Evolutionary conservation across 2,797 vertebrate species (phyloP), one percentile per base, ranked within the genome.

Genomic region (Echeneis naucrates): DNA sequence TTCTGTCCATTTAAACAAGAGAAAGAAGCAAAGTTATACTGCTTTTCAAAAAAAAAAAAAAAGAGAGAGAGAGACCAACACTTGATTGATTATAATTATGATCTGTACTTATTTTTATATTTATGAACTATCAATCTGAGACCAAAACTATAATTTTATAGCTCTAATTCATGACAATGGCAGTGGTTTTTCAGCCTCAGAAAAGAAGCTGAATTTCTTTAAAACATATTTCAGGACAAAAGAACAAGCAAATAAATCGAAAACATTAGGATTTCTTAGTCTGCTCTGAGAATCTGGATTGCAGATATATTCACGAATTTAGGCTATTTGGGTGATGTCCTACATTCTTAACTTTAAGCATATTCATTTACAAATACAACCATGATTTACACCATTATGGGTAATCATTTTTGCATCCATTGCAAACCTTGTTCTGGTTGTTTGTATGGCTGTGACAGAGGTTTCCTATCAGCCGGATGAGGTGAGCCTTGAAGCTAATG

Each of bases 401-500:
- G 16, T 12, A 8, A 10, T 53, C 38, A 32, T 52, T 3, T 6
- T 16, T 45, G 24, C 10, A 21, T 38, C 17, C n/a, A 59, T 23
- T 33, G 1, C 82, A 54, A 69, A 99, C 98, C 97, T 97, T 96
- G 77, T 98, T 94, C 88, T 99, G 97, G 87, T 99, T 99, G 60
- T 86, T 83, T 60, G 90, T 85, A 40, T 97, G 94, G 85, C 84
- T 86, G 72, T 98, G 96, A 84, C 97, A 98, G 57, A 99, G 87
- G 87, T 99, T 99, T 80, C 97, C 98, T 56, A 99, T 96, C 60
- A 99, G 93, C 32, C 97, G 95, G 74, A 99, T 95, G 73, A 99
- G 97, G 72, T 99, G 97, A 42, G 97, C 96, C 91, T 98, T 98
- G 73, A 99, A 98, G 62, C 95, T 96, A 80, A 96, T 76, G 0